Conservation (phyloP, 2,797 vertebrate species). For the Hephaestus fuliginosus region DNA sequence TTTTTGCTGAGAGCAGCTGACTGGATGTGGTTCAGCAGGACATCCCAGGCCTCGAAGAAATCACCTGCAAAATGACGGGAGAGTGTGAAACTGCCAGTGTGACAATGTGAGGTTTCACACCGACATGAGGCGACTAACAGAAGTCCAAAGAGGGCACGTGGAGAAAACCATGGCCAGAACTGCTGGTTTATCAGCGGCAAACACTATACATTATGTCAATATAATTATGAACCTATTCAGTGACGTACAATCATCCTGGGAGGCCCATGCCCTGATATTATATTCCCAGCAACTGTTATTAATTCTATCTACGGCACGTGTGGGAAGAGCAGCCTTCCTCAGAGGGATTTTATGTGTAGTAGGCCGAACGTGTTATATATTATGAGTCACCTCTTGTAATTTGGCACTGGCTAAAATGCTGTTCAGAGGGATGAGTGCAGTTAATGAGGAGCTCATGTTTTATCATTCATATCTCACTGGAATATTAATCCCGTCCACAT, state of each 20-base stretch:
- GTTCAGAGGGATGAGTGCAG: constrained; percentile 29
- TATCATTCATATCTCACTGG: constrained; percentile 47
- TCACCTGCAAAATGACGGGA: constrained; percentile 85
- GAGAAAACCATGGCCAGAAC: background rate
- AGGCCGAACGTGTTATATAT: constrained; percentile 36
- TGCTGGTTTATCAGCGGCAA: background rate
- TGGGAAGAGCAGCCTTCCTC: constrained; percentile 8
- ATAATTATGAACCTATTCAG: background rate
- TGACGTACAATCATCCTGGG: background rate
- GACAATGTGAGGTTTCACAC: constrained; percentile 12
- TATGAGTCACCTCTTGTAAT: constrained; percentile 48
- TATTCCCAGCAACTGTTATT: constrained; percentile 2
- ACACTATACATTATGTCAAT: background rate
- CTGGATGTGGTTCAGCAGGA: constrained; percentile 97
- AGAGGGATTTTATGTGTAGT: constrained; percentile 13
- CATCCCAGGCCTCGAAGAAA: constrained; percentile 98
- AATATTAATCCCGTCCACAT: constrained; percentile 34
- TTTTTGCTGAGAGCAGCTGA: constrained; percentile 99
- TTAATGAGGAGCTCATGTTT: constrained; percentile 49
- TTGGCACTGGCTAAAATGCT: constrained; percentile 29
- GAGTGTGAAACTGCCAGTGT: background rate
- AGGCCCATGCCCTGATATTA: background rate
- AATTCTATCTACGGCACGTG: background rate
- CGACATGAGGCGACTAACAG: background rate
- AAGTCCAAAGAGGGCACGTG: background rate